Percentiles rank a stretch among this genome's conserved stretches.
Evolutionary conservation across 2,113 vertebrate genomes (phyloP).

Genomic region (Pelvicachromis taeniatus): DNA sequence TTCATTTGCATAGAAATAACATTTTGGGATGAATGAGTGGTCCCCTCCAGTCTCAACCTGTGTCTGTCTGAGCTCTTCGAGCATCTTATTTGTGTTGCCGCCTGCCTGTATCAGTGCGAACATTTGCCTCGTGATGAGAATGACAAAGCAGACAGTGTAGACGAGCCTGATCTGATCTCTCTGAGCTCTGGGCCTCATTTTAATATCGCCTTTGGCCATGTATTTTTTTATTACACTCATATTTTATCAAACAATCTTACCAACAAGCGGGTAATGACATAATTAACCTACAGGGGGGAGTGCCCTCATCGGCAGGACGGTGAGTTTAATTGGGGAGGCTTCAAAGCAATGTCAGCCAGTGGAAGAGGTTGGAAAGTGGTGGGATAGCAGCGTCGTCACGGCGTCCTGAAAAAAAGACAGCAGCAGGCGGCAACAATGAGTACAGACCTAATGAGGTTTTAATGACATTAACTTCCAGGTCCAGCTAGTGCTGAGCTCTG

Average conservation of each 20-base stretch:
- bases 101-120: constrained; percentile 21
- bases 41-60: constrained; percentile 49
- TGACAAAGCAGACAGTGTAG: constrained; percentile 38
- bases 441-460: constrained; percentile 36
- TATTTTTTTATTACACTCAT: constrained; percentile 70
- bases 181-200: constrained; percentile 47
- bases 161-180: constrained; percentile 7
- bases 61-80: constrained; percentile 15
- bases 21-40: constrained; percentile 67
- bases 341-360: constrained; percentile 16
- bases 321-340: constrained; percentile 41
- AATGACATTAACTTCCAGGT: constrained; percentile 23
- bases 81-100: constrained; percentile 43
- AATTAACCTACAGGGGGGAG: constrained; percentile 64
- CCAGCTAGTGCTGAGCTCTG: constrained; percentile 6
- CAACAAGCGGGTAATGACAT: constrained; percentile 67
- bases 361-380: neutral
- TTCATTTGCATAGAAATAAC: constrained; percentile 81
- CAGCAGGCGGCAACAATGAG: neutral
- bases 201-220: constrained; percentile 48
- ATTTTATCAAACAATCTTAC: constrained; percentile 73
- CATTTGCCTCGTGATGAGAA: constrained; percentile 47
- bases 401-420: neutral
- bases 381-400: neutral
- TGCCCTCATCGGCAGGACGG: neutral